These are phyloP conservation scores for Zygothrica quintamaculata DNA, from an alignment of 2,888 invertebrate genomes.

Conservation along the genomic window DNA sequence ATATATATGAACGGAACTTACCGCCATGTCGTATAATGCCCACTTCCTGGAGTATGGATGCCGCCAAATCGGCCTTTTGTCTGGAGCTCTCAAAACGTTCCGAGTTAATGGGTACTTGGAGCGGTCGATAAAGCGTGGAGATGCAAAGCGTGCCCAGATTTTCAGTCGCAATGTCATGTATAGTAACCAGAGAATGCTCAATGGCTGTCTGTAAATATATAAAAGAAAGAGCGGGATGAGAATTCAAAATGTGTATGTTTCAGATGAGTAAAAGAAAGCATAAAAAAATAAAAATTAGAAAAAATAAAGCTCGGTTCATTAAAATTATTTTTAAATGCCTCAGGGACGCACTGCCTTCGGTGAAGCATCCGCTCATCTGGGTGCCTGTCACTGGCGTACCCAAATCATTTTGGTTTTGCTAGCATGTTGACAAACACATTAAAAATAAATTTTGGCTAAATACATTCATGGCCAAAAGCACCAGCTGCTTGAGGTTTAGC, in stretches of 20 bases:
- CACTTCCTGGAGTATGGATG: conserved; percentile 90
- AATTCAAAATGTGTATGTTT: no score
- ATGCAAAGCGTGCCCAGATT: conserved; percentile 90
- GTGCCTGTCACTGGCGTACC: conserved; percentile 33
- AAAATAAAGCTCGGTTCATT: conserved; percentile 24
- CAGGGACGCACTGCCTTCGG: background rate
- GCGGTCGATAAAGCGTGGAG: conserved; percentile 88
- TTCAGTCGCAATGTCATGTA: conserved; percentile 90
- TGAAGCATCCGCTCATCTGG: background rate
- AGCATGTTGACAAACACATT: conserved; percentile 66
- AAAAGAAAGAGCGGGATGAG: background rate
- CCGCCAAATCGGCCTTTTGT: conserved; percentile 92
- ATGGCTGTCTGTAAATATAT: conserved; percentile 83
- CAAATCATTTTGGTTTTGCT: conserved; percentile 50
- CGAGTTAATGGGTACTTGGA: conserved; percentile 89
- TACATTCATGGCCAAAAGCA: conserved; percentile 44
- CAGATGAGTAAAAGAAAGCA: no score
- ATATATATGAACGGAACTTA: conserved; percentile 75
- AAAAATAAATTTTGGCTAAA: conserved; percentile 66
- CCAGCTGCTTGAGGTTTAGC: background rate
- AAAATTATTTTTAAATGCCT: conserved; percentile 38
- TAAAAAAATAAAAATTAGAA: background rate
- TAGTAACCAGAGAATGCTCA: conserved; percentile 89
- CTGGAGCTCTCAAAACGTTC: conserved; percentile 90
- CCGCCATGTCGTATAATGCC: conserved; percentile 88